These are phyloP conservation scores for Drosophila melanogaster DNA, from an alignment of 1,140 invertebrate species.

Conservation along the genomic window Release_6_plus_ISO1_MT NC_004354.4:5162001-5162500, in stretches of 20 bases:
- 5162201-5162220: conserved; percentile 22
- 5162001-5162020: too few relatives aligned
- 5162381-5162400: conserved; percentile 4
- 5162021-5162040: too few relatives aligned
- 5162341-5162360: conserved; percentile 49
- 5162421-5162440: conserved; percentile 40
- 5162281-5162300: conserved; percentile 12
- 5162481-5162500: conserved; percentile 81
- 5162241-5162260: conserved; percentile 10
- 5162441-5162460: conserved; percentile 25
- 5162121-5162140: neutral
- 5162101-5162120: neutral
- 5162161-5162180: conserved; percentile 5
- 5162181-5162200: conserved; percentile 39
- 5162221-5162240: neutral
- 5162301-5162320: neutral
- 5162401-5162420: conserved; percentile 45
- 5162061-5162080: neutral
- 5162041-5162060: neutral
- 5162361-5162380: conserved; percentile 6
- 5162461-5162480: conserved; percentile 71
- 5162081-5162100: neutral
- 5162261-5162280: conserved; percentile 14
- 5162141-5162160: conserved; percentile 7
- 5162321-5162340: conserved; percentile 12